phyloP scores from a whole-genome alignment of 2,888 invertebrate genomes.

The Agriopis aurantiaria region DNA sequence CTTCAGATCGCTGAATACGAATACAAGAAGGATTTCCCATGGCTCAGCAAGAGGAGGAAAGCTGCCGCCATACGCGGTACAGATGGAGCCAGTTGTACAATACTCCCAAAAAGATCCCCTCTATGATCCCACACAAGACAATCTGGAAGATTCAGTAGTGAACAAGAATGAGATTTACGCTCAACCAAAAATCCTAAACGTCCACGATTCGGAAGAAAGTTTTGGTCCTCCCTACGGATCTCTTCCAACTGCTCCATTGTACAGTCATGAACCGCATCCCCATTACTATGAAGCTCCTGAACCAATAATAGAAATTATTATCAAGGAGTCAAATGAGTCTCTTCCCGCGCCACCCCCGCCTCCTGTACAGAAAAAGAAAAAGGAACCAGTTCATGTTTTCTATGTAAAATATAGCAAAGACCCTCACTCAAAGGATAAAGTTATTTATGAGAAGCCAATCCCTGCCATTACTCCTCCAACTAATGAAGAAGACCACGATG shows the following conservation, averaged over 20 bases:
- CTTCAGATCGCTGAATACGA: slow-evolving; percentile 74
- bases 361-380: slow-evolving; percentile 84
- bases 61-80: slow-evolving; percentile 91
- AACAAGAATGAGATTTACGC: slow-evolving; percentile 81
- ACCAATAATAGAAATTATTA: slow-evolving; percentile 96
- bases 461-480: slow-evolving; percentile 91
- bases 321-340: slow-evolving; percentile 95
- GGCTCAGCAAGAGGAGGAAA: slow-evolving; percentile 78
- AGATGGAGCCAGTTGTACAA: slow-evolving; percentile 93
- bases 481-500: slow-evolving; percentile 86
- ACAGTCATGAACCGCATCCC: slow-evolving; percentile 78
- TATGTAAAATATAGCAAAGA: slow-evolving; percentile 97
- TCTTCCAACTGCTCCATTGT: slow-evolving; percentile 80
- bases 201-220: slow-evolving; percentile 76
- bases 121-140: slow-evolving; percentile 87
- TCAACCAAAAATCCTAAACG: slow-evolving; percentile 79
- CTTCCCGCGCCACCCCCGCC: slow-evolving; percentile 88
- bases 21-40: slow-evolving; percentile 84
- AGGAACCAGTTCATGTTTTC: slow-evolving; percentile 96
- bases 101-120: slow-evolving; percentile 93
- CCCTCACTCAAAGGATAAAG: slow-evolving; percentile 89
- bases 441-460: slow-evolving; percentile 93
- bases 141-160: slow-evolving; percentile 75
- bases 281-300: slow-evolving; percentile 92
- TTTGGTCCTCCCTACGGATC: slow-evolving; percentile 81